These are phyloP conservation scores for Microcebus murinus DNA, from an alignment of 2,113 vertebrate species.

Conservation along the genomic window DNA sequence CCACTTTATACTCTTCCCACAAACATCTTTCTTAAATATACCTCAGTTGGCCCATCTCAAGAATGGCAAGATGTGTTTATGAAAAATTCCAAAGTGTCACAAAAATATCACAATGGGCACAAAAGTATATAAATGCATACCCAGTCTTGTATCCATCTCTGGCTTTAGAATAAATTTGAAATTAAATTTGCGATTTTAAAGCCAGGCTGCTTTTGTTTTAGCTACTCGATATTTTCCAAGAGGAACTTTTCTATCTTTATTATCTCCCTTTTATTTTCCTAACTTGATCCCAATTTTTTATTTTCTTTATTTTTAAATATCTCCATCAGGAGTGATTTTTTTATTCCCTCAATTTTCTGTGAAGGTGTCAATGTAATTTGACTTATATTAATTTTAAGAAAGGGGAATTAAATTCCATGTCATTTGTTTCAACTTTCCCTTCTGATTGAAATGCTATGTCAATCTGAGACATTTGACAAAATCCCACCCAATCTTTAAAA, in stretches of 20 bases:
- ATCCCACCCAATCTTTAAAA: conserved; percentile 2
- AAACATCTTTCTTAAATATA: conserved; percentile 14
- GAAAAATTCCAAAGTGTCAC: background rate
- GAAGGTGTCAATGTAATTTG: background rate
- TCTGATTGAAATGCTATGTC: background rate
- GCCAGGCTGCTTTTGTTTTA: background rate
- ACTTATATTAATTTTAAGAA: conserved; percentile 40
- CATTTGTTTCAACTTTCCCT: conserved; percentile 4
- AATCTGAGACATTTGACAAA: background rate
- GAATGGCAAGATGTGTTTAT: background rate
- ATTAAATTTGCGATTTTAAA: background rate
- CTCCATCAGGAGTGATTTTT: conserved; percentile 7
- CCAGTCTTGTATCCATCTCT: background rate
- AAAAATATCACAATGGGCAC: background rate
- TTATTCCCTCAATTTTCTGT: background rate
- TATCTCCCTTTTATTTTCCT: background rate
- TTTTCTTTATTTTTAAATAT: background rate
- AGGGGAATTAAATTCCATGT: background rate
- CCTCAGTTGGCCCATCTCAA: background rate
- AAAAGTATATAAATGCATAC: background rate
- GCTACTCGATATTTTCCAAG: background rate
- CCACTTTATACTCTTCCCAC: background rate
- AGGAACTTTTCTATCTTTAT: background rate
- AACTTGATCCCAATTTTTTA: background rate
- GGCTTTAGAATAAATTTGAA: background rate